phyloP scores from a whole-genome alignment of 2,113 vertebrate genomes.

The Myrmecobius fasciatus region DNA sequence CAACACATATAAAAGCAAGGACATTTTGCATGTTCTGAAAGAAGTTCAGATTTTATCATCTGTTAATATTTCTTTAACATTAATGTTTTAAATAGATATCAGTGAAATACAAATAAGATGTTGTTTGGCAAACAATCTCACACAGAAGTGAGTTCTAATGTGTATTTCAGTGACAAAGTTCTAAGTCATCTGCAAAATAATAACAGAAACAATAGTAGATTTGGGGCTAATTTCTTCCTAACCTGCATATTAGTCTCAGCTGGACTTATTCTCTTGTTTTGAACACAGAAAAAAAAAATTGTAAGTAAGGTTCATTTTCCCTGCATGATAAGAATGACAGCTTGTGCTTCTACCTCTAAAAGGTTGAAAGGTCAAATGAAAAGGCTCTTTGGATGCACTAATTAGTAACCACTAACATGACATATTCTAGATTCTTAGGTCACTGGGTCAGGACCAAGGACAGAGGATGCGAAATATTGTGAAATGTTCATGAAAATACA shows the following conservation, averaged over 20 bases:
- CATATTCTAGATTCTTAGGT: conserved; percentile 85
- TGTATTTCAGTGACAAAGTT: neutral
- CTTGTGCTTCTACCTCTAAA: conserved; percentile 74
- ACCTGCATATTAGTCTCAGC: conserved; percentile 80
- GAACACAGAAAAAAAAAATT: conserved; percentile 44
- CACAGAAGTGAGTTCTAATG: fast-evolving
- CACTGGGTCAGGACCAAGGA: conserved; percentile 84
- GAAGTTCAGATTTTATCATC: neutral
- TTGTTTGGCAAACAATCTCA: neutral
- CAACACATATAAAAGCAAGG: conserved; percentile 45
- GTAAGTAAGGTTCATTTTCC: conserved; percentile 81
- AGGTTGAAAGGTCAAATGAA: conserved; percentile 85
- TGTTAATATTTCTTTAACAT: conserved; percentile 35
- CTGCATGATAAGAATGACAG: conserved; percentile 85
- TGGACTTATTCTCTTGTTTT: conserved; percentile 67
- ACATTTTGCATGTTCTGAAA: conserved; percentile 5
- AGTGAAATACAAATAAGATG: neutral
- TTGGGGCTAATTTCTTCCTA: conserved; percentile 80
- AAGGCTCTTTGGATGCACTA: conserved; percentile 83
- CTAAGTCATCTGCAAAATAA: conserved; percentile 13
- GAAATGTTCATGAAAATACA: conserved; percentile 74
- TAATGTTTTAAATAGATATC: neutral
- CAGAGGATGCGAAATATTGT: conserved; percentile 78
- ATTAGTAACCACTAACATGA: conserved; percentile 91
- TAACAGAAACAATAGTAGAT: conserved; percentile 43